Evolutionary conservation across 2,888 invertebrate genomes (phyloP).

Genomic region (Rhamnusium bicolor): DNA sequence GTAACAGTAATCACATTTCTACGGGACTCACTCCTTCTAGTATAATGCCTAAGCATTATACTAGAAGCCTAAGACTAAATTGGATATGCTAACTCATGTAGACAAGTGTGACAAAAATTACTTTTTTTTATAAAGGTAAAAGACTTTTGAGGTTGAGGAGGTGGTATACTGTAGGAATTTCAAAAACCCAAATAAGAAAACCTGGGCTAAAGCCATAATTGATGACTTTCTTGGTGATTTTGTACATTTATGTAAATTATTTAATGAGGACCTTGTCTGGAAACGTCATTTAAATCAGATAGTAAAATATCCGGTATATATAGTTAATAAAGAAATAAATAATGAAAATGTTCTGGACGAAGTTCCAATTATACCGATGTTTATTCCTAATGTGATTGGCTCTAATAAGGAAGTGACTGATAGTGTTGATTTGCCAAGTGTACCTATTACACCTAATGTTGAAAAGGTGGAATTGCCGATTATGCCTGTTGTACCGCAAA

Average conservation of each 20-base stretch:
- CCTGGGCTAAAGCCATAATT: constrained; percentile 10
- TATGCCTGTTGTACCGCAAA: background rate
- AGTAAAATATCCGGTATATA: background rate
- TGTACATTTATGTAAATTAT: background rate
- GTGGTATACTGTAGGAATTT: constrained; percentile 21
- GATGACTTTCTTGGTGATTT: background rate
- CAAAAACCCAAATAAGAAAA: constrained; percentile 17
- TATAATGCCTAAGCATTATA: too few relatives aligned
- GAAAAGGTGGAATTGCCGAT: background rate
- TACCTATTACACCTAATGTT: background rate
- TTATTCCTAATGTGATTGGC: background rate
- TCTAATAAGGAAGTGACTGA: background rate
- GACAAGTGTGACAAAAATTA: background rate
- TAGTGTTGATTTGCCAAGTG: background rate
- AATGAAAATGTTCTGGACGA: background rate
- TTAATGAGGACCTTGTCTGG: background rate
- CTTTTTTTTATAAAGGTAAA: background rate
- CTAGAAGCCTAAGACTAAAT: background rate
- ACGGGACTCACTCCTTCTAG: constrained; percentile 20
- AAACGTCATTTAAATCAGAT: background rate
- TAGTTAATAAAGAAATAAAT: background rate
- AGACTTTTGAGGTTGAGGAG: constrained; percentile 2
- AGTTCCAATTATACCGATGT: background rate
- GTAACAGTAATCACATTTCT: constrained; percentile 4
- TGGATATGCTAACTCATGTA: background rate